phyloP scores from a whole-genome alignment of 2,797 vertebrate genomes.

The Lophotriccus pileatus region DNA sequence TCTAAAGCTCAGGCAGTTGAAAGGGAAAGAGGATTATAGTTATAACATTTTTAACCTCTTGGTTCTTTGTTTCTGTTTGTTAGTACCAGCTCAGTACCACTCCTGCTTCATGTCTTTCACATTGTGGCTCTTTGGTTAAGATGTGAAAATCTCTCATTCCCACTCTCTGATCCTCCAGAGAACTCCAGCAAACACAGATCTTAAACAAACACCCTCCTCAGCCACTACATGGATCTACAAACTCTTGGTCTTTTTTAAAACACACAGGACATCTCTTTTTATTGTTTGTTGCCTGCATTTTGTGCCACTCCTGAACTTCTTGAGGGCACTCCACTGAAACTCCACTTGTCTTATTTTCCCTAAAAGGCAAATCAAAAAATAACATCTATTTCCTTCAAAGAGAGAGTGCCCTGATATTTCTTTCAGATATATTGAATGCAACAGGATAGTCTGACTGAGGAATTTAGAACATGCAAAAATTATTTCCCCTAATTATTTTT shows the following conservation, averaged over 20 bases:
- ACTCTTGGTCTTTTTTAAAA: neutral
- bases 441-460: neutral
- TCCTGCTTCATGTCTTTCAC: neutral
- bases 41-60: slow-evolving; percentile 34
- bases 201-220: slow-evolving; percentile 27
- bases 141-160: slow-evolving; percentile 23
- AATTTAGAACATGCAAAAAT: neutral
- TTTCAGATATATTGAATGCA: neutral
- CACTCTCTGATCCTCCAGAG: slow-evolving; percentile 31
- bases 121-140: slow-evolving; percentile 13
- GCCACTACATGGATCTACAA: neutral
- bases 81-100: neutral
- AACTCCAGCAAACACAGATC: neutral
- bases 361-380: neutral
- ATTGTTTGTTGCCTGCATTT: neutral
- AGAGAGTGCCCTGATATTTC: neutral
- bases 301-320: neutral
- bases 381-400: neutral
- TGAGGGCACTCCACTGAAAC: neutral
- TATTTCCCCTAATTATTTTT: neutral
- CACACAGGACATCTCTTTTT: neutral
- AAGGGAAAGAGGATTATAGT: slow-evolving; percentile 18
- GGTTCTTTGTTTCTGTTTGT: slow-evolving; percentile 21
- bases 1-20: slow-evolving; percentile 10
- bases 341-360: neutral